These are phyloP conservation scores for Nineta flava DNA, from an alignment of 2,888 invertebrate species.

Conservation along the genomic window DNA sequence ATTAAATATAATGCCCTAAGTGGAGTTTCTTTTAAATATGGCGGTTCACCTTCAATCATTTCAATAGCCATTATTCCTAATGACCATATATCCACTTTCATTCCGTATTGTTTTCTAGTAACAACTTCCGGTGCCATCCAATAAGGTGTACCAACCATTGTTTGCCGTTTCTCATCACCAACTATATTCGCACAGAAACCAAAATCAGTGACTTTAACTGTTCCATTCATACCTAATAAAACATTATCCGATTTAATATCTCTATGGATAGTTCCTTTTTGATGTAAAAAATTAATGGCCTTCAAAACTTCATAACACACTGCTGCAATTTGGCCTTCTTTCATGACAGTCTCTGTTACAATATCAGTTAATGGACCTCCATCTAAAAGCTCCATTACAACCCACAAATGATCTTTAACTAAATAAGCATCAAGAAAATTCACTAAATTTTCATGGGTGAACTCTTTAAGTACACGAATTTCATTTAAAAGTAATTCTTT, in stretches of 20 bases:
- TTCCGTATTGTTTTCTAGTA: constrained; percentile 83
- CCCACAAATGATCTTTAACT: constrained; percentile 88
- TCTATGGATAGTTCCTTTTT: constrained; percentile 79
- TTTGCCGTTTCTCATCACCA: constrained; percentile 87
- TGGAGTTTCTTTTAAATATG: constrained; percentile 90
- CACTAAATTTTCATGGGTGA: constrained; percentile 86
- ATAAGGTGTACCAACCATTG: constrained; percentile 96
- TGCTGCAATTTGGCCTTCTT: constrained; percentile 91
- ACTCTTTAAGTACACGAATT: constrained; percentile 79
- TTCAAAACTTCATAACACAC: constrained; percentile 80
- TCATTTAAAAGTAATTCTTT: constrained; percentile 93
- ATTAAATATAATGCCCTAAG: constrained; percentile 85
- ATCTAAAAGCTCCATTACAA: constrained; percentile 88
- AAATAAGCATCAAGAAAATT: constrained; percentile 90
- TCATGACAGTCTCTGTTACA: constrained; percentile 93
- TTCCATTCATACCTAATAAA: constrained; percentile 80
- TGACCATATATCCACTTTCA: constrained; percentile 88
- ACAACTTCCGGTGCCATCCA: constrained; percentile 98
- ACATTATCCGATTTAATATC: constrained; percentile 98
- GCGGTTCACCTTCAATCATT: constrained; percentile 94
- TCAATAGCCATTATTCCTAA: constrained; percentile 97
- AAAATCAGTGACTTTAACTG: constrained; percentile 88
- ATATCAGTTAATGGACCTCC: constrained; percentile 95
- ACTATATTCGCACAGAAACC: constrained; percentile 96
- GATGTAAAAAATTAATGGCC: constrained; percentile 80